These are phyloP conservation scores for Lochmaea crataegi DNA, from an alignment of 2,888 invertebrate genomes.

Conservation along the genomic window DNA sequence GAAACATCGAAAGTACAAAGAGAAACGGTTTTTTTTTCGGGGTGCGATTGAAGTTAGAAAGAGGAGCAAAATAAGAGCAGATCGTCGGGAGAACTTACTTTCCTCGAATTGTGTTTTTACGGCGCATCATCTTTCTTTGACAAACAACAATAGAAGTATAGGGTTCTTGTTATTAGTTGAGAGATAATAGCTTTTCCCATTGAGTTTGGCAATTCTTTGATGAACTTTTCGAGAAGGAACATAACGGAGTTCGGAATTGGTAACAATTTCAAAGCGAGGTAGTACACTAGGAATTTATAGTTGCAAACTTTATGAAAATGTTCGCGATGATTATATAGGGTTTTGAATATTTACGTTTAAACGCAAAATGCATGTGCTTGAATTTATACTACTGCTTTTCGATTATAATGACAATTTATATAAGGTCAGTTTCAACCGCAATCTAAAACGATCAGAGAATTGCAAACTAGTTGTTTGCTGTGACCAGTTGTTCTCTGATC, in stretches of 20 bases:
- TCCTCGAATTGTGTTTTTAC: conserved; percentile 28
- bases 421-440: too few species aligned
- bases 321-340: background rate
- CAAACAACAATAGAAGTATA: conserved; percentile 34
- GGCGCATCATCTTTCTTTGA: conserved; percentile 34
- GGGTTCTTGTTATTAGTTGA: conserved; percentile 35
- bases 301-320: conserved; percentile 7
- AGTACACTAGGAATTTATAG: background rate
- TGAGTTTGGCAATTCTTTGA: conserved; percentile 33
- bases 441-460: too few species aligned
- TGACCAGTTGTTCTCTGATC: too few species aligned
- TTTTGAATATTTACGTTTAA: background rate
- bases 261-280: conserved; percentile 7
- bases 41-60: conserved; percentile 25
- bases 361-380: background rate
- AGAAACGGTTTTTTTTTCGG: conserved; percentile 26
- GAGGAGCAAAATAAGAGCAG: conserved; percentile 16
- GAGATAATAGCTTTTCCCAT: conserved; percentile 30
- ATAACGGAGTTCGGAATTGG: conserved; percentile 26
- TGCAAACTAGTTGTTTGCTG: too few species aligned
- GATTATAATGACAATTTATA: background rate
- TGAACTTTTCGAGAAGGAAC: conserved; percentile 28
- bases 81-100: conserved; percentile 24
- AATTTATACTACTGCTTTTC: background rate
- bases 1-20: conserved; percentile 19